A percentile compares a stretch with the other conserved stretches of the same genome.
phyloP scores from a whole-genome alignment of 2,797 vertebrate species.

The Enteromius paludinosus region DNA sequence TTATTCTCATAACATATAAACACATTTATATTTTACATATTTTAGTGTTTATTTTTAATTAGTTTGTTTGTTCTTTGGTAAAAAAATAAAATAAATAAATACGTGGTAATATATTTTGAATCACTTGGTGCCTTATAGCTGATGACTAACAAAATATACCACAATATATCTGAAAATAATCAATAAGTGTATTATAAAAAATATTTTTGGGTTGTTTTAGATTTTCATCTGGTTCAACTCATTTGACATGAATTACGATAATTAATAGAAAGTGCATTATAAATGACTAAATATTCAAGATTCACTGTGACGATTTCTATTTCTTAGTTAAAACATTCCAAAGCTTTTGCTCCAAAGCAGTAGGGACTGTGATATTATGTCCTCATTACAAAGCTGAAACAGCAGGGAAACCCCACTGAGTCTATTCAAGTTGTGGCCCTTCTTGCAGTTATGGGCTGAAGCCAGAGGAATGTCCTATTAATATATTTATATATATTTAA shows the following conservation, averaged over 20 bases:
- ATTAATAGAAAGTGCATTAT: no score
- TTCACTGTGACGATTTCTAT: no score
- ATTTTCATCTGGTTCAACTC: neutral
- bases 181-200: neutral
- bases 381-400: neutral
- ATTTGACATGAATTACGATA: neutral
- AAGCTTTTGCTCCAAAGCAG: neutral
- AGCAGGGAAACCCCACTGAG: neutral
- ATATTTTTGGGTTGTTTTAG: neutral
- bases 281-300: no score
- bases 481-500: conserved; percentile 3
- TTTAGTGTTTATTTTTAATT: neutral
- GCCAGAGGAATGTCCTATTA: conserved; percentile 38
- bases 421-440: neutral
- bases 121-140: neutral
- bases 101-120: neutral
- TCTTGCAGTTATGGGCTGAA: conserved; percentile 9
- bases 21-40: neutral
- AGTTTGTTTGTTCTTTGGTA: neutral
- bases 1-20: neutral
- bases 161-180: neutral
- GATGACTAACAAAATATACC: neutral
- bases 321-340: no score
- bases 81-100: neutral
- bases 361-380: neutral